Base-by-base conservation (phyloP, 2,113 vertebrate species). In the Xiphorhynchus elegans region DNA sequence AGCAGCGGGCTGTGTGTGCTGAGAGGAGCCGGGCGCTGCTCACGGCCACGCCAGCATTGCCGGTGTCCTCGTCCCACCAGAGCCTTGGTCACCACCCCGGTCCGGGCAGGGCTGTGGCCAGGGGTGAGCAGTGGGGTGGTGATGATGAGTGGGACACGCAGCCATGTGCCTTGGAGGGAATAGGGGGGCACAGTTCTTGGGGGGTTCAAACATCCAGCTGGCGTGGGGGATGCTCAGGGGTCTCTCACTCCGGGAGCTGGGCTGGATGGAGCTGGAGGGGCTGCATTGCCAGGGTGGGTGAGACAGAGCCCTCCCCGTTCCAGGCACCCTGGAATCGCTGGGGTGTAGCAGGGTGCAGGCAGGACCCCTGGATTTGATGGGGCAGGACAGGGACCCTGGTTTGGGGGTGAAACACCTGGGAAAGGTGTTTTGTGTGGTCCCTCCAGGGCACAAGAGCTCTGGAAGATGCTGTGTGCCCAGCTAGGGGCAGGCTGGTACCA, bases 281-380 rank as follows among this genome's bases (percentile, higher is more conserved):
- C 17, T 55, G 11, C 29, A 3, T 5, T 40, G 21, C 17, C 28
- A 1, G 20, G 6, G 2, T 6, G 40, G 44, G 25, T 13, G 15
- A 29, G 55, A 35, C 33, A 67, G 25, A 53, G 68, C 25, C 37
- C 39, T 47, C 21, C 47, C 33, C 4, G 1, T 17, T 40, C 24
- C 6, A 47, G 17, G 25, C 37, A 28, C 31, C 1, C 11, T 0
- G 1, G 19, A 11, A 9, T 5, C 37, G 13, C 39, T 0, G 1
- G 37, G 5, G 2, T 90, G 35, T 6, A 15, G 37, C 35, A 46
- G 42, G 15, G n/a, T 39, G 29, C 21, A 17, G 79, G 62, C 21
- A 14, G 24, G 18, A 5, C 10, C 3, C 8, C 17, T 10, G 17
- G 18, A 18, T 62, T 70, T 26, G 31, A 13, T 16, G 72, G 33